Conservation (phyloP, 2,888 invertebrate species). For the Yponomeuta evonymella region DNA sequence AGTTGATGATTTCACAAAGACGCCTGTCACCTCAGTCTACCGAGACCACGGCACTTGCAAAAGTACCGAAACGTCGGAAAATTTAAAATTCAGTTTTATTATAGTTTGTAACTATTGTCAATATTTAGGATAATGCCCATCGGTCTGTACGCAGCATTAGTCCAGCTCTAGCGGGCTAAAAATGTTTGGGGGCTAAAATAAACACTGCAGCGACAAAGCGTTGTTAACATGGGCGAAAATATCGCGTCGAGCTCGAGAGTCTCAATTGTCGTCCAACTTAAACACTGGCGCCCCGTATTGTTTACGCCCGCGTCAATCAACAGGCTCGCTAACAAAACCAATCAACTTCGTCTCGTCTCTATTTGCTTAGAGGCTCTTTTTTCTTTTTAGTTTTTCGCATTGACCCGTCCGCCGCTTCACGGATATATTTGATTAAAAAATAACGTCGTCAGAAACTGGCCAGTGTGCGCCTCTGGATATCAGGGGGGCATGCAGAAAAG, state of each 20-base stretch:
- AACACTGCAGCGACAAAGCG: slow-evolving; percentile 32
- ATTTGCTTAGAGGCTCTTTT: slow-evolving; percentile 75
- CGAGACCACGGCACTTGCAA: too few species aligned
- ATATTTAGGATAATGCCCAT: too few species aligned
- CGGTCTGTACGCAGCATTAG: too few species aligned
- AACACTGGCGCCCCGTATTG: slow-evolving; percentile 65
- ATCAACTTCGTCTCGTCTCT: slow-evolving; percentile 76
- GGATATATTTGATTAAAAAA: slow-evolving; percentile 78
- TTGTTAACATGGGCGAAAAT: slow-evolving; percentile 41
- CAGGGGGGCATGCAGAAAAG: slow-evolving; percentile 49
- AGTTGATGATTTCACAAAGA: too few species aligned
- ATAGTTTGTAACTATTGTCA: too few species aligned
- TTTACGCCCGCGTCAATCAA: slow-evolving; percentile 73
- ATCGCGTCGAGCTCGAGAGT: slow-evolving; percentile 53
- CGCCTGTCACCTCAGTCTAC: too few species aligned
- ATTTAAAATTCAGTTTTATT: too few species aligned
- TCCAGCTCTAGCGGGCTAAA: neutral
- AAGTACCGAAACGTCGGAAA: too few species aligned
- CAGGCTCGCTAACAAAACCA: slow-evolving; percentile 75
- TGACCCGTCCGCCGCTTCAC: slow-evolving; percentile 67
- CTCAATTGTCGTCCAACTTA: slow-evolving; percentile 71
- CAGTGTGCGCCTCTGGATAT: slow-evolving; percentile 43
- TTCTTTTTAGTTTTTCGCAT: slow-evolving; percentile 70
- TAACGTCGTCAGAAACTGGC: slow-evolving; percentile 74
- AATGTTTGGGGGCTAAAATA: slow-evolving; percentile 26